These are phyloP conservation scores for Xenopus borealis DNA, from an alignment of 2,113 vertebrate genomes.

Conservation along the genomic window DNA sequence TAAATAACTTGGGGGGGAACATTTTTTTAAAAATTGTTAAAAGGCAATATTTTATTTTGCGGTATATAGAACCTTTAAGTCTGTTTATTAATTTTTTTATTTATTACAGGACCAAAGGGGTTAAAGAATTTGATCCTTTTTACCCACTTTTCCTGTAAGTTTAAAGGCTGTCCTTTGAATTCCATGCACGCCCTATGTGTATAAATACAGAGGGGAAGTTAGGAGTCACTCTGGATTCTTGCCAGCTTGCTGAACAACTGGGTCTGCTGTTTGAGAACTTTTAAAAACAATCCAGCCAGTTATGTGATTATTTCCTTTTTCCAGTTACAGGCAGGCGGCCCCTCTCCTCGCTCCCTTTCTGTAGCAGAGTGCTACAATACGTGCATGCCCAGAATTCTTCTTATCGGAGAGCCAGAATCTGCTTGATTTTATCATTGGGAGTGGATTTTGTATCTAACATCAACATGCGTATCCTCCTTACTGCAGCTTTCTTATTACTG, in stretches of 20 bases:
- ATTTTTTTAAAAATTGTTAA: no score
- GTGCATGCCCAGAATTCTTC: not conserved
- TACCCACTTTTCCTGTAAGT: conserved; percentile 36
- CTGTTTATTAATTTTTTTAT: no score
- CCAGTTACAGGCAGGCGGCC: conserved; percentile 3
- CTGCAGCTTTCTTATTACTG: conserved; percentile 3
- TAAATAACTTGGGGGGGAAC: no score
- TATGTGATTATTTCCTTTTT: conserved; percentile 15
- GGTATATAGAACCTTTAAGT: no score
- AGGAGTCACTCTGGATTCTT: conserved; percentile 26
- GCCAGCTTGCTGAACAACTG: conserved; percentile 39
- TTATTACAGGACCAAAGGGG: not conserved
- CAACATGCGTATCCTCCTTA: conserved; percentile 14
- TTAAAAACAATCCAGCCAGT: conserved; percentile 7
- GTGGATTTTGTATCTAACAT: not conserved
- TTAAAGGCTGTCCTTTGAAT: conserved; percentile 38
- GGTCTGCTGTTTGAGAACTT: conserved; percentile 29
- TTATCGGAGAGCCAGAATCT: not conserved
- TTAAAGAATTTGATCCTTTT: conserved; percentile 25
- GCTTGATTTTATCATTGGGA: not conserved
- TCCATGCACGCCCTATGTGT: conserved; percentile 41
- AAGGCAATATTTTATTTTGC: no score
- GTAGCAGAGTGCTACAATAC: not conserved
- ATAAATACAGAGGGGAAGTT: conserved; percentile 13
- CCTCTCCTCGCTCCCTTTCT: not conserved